These are phyloP conservation scores for Cairina moschata DNA, from an alignment of 2,113 vertebrate species.

Conservation along the genomic window DNA sequence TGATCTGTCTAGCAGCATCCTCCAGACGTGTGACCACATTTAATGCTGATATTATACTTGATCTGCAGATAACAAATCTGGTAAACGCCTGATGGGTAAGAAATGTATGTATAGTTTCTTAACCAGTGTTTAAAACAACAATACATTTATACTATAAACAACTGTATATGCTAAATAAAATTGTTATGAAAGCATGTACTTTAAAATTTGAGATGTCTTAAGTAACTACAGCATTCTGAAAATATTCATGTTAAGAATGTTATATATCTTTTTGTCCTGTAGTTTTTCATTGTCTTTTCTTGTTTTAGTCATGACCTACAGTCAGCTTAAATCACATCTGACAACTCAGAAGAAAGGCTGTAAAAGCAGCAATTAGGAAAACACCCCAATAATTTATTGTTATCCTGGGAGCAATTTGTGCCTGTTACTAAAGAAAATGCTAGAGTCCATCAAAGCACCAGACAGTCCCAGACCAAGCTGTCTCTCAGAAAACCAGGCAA, in stretches of 20 bases:
- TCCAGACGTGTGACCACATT: rapidly evolving
- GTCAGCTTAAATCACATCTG: neutral
- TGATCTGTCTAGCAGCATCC: neutral
- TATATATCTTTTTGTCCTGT: neutral
- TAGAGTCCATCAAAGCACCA: neutral
- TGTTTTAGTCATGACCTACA: neutral
- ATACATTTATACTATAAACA: neutral
- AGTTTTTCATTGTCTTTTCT: neutral
- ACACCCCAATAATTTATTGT: conserved; percentile 32
- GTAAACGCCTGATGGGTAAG: neutral
- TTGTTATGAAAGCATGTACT: neutral
- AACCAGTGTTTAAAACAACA: neutral
- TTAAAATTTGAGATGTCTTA: neutral
- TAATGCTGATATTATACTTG: neutral
- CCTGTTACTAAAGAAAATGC: neutral
- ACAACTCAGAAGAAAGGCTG: neutral
- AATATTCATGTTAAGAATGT: neutral
- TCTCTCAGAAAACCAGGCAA: neutral
- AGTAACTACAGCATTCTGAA: neutral
- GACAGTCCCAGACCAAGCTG: neutral
- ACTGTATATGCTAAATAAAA: neutral
- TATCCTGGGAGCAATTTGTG: conserved; percentile 17
- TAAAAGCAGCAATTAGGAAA: conserved; percentile 38
- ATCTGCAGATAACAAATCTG: neutral
- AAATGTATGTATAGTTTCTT: neutral